Evolutionary conservation across 2,113 vertebrate genomes (phyloP).

Genomic region (Marmota monax): DNA sequence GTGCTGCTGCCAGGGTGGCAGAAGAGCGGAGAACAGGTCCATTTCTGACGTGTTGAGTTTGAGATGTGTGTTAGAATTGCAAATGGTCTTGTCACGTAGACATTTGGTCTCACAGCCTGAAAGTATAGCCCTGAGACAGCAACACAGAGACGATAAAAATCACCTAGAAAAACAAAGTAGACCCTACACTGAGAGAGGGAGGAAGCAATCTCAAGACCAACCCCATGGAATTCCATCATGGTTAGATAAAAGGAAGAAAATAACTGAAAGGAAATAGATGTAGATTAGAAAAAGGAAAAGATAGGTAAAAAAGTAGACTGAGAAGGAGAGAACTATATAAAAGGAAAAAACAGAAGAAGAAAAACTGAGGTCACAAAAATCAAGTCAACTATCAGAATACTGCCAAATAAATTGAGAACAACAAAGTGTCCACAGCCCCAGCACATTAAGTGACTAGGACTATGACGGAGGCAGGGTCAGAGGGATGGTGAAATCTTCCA

Average conservation of each 20-base stretch:
- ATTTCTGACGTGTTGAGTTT: not conserved
- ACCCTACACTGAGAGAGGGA: not conserved
- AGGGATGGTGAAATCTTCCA: not conserved
- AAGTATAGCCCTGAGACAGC: not conserved
- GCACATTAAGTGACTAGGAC: not conserved
- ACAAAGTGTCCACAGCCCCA: not conserved
- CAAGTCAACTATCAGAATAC: not conserved
- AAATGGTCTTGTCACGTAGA: not conserved
- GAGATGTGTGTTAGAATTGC: not conserved
- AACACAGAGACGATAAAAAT: not conserved
- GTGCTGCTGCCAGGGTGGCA: not conserved
- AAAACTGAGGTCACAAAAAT: not conserved
- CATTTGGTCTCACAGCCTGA: not conserved
- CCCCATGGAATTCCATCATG: not conserved
- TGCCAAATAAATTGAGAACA: not conserved
- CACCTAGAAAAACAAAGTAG: not conserved
- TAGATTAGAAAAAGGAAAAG: not conserved
- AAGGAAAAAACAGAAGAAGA: not conserved
- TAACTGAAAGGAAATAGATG: not conserved
- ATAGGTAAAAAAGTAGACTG: not conserved
- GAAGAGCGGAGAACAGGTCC: not conserved
- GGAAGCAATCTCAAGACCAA: not conserved
- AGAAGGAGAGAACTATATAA: not conserved
- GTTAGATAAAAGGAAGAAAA: constrained; percentile 3
- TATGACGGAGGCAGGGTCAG: not conserved